Conservation (phyloP, 2,113 vertebrate species). For the Mobula hypostoma region DNA sequence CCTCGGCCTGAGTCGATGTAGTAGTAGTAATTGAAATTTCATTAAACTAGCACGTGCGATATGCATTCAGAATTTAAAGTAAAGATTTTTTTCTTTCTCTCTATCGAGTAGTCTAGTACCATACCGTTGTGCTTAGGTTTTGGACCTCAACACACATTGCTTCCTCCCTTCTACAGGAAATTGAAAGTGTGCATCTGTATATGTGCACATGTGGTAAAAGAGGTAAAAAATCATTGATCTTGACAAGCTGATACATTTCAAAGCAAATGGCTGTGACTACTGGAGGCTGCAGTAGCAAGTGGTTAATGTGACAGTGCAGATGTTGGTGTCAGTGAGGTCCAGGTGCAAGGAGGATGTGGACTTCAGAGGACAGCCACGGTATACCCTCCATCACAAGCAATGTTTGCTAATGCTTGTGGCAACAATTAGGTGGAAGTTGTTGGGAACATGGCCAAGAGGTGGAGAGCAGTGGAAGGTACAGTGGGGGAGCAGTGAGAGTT, state of each 20-base stretch:
- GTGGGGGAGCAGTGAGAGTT: too few species aligned
- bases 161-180: not conserved
- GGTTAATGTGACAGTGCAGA: not conserved
- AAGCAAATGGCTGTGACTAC: not conserved
- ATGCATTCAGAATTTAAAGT: not conserved
- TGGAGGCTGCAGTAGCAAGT: not conserved
- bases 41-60: not conserved
- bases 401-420: not conserved
- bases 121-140: not conserved
- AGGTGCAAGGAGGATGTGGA: not conserved
- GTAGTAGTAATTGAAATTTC: not conserved
- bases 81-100: not conserved
- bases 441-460: too few species aligned
- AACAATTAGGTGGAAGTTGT: too few species aligned
- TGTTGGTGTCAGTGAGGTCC: not conserved
- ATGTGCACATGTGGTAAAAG: not conserved
- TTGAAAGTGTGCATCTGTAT: not conserved
- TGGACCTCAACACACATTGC: not conserved
- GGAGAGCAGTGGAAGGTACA: too few species aligned
- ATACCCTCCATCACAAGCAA: too few species aligned
- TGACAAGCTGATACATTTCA: not conserved
- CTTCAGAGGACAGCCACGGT: not conserved
- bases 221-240: not conserved
- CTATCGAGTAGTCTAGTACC: not conserved
- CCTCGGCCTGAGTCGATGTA: too few species aligned